A percentile compares a stretch with the other conserved stretches of the same genome.
Conservation (phyloP, 2,113 vertebrate species). For the Phycodurus eques region DNA sequence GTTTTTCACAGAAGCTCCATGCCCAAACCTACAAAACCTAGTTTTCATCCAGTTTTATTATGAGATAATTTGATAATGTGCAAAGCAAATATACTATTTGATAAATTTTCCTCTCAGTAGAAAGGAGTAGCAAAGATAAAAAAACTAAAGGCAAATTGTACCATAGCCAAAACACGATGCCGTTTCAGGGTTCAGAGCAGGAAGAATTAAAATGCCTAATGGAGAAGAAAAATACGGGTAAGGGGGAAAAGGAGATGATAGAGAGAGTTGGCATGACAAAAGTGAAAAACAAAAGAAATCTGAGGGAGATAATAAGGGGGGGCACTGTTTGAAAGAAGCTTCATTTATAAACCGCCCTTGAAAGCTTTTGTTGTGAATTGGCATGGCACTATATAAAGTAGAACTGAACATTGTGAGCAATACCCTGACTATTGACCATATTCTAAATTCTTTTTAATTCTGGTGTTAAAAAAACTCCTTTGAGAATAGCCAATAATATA, state of each 20-base stretch:
- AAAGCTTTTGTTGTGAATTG: too few species aligned
- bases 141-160: conserved; percentile 87
- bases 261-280: conserved; percentile 5
- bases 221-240: conserved; percentile 44
- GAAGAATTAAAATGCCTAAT: conserved; percentile 41
- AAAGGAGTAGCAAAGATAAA: conserved; percentile 84
- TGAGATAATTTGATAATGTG: conserved; percentile 67
- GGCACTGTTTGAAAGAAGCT: not conserved
- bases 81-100: conserved; percentile 62
- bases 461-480: too few species aligned
- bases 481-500: too few species aligned
- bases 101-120: conserved; percentile 71
- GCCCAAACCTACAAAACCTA: not conserved
- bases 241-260: conserved; percentile 12
- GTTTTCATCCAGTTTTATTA: not conserved
- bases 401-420: too few species aligned
- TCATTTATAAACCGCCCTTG: too few species aligned
- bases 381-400: too few species aligned
- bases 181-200: conserved; percentile 57
- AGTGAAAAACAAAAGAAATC: conserved; percentile 17
- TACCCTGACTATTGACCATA: too few species aligned
- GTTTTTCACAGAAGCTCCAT: not conserved
- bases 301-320: not conserved
- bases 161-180: conserved; percentile 70
- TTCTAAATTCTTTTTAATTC: not conserved